phyloP scores from a whole-genome alignment of 1,140 invertebrate species.

The Caerostris extrusa region DNA sequence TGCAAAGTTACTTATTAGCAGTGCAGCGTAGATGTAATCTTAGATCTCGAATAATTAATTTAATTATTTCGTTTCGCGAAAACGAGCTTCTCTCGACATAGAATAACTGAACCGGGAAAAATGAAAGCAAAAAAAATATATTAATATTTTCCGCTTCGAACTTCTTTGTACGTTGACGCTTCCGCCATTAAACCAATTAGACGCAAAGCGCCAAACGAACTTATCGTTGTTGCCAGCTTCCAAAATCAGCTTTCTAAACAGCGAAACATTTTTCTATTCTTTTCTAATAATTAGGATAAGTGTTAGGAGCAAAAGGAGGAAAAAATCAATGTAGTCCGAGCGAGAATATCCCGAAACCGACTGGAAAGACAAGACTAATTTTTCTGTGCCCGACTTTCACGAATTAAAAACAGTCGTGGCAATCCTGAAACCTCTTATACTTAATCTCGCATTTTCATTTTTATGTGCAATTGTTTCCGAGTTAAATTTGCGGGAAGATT shows the following conservation, averaged over 20 bases:
- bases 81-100: slow-evolving; percentile 7
- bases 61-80: slow-evolving; percentile 66
- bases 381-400: slow-evolving; percentile 52
- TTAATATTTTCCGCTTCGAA: slow-evolving; percentile 52
- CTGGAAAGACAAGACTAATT: slow-evolving; percentile 66
- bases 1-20: slow-evolving; percentile 65
- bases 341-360: slow-evolving; percentile 49
- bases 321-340: slow-evolving; percentile 11
- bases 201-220: slow-evolving; percentile 72
- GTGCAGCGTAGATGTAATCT: slow-evolving; percentile 60
- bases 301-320: slow-evolving; percentile 42
- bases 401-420: slow-evolving; percentile 75
- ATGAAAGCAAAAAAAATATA: slow-evolving; percentile 1
- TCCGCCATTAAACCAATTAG: slow-evolving; percentile 75
- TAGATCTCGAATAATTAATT: slow-evolving; percentile 67
- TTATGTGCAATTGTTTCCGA: slow-evolving; percentile 71
- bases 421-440: slow-evolving; percentile 65
- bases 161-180: slow-evolving; percentile 22
- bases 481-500: slow-evolving; percentile 75
- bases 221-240: slow-evolving; percentile 73
- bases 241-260: slow-evolving; percentile 76
- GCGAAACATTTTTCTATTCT: slow-evolving; percentile 71
- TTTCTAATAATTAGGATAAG: slow-evolving; percentile 75
- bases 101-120: slow-evolving; percentile 50
- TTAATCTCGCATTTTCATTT: slow-evolving; percentile 69